Conservation (phyloP, 1,140 invertebrate genomes). For the Drosophila orena region DNA sequence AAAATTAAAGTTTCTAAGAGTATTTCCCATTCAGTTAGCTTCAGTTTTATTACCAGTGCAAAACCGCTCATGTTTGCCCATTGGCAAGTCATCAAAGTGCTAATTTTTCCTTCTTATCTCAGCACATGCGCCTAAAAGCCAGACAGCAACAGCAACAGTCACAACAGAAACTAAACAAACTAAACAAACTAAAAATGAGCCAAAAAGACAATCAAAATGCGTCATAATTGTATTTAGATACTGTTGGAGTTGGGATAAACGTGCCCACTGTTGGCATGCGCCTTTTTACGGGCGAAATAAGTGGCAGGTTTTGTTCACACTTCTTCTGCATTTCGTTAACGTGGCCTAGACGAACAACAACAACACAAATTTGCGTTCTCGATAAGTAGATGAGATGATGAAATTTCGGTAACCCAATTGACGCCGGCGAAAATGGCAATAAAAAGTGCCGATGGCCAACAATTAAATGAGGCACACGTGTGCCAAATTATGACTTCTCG, state of each 20-base stretch:
- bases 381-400: slow-evolving; percentile 16
- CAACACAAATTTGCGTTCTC: slow-evolving; percentile 19
- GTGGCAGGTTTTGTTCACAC: not conserved
- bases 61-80: slow-evolving; percentile 23
- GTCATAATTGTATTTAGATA: slow-evolving; percentile 61
- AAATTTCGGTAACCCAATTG: slow-evolving; percentile 40
- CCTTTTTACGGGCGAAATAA: not conserved
- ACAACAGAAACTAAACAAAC: slow-evolving; percentile 20
- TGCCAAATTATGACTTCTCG: slow-evolving; percentile 68
- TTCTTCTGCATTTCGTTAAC: slow-evolving; percentile 17
- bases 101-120: slow-evolving; percentile 72
- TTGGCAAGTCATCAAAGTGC: slow-evolving; percentile 47
- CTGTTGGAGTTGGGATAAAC: slow-evolving; percentile 35
- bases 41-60: slow-evolving; percentile 11
- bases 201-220: slow-evolving; percentile 47
- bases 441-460: slow-evolving; percentile 64
- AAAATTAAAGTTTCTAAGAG: not conserved
- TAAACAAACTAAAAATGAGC: slow-evolving; percentile 20
- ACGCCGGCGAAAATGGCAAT: slow-evolving; percentile 53
- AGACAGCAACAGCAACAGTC: slow-evolving; percentile 34
- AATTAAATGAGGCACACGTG: slow-evolving; percentile 77
- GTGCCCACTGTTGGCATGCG: slow-evolving; percentile 28
- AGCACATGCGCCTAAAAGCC: slow-evolving; percentile 46
- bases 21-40: not conserved
- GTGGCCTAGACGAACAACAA: slow-evolving; percentile 17